These are phyloP conservation scores for Halcyon malimbica DNA, from an alignment of 2,113 vertebrate species.

Conservation along the genomic window DNA sequence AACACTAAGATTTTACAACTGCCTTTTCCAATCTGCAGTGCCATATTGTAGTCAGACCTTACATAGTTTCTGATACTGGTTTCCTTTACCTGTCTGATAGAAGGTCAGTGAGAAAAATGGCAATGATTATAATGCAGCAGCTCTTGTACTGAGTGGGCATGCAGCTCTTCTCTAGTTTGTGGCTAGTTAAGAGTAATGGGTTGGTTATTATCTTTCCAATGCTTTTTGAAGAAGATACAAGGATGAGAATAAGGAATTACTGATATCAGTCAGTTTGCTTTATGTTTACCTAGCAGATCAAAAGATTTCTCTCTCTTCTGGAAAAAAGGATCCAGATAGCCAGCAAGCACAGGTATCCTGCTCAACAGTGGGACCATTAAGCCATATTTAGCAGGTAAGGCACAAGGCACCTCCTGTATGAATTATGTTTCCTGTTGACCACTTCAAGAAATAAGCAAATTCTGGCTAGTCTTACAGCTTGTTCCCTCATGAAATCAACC, in stretches of 20 bases:
- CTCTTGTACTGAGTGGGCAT: neutral
- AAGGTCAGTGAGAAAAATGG: neutral
- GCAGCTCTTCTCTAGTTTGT: neutral
- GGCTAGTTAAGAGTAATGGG: neutral
- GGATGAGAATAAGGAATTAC: neutral
- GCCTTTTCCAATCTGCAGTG: neutral
- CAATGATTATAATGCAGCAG: neutral
- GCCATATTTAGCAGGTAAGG: neutral
- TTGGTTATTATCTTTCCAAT: neutral
- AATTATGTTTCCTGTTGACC: neutral
- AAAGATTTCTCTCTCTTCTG: neutral
- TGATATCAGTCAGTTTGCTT: neutral
- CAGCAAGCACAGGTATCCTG: neutral
- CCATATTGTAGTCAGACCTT: neutral
- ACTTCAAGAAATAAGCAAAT: neutral
- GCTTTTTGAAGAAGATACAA: neutral
- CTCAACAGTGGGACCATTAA: accelerated
- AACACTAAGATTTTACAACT: neutral
- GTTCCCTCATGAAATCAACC: neutral
- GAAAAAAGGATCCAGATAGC: neutral
- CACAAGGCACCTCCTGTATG: neutral
- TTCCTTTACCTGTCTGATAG: neutral
- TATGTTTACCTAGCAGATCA: neutral
- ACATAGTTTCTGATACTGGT: neutral
- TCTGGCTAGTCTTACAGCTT: neutral